Base-by-base conservation (phyloP, 2,888 invertebrate species). In the Scotopteryx bipunctaria region DNA sequence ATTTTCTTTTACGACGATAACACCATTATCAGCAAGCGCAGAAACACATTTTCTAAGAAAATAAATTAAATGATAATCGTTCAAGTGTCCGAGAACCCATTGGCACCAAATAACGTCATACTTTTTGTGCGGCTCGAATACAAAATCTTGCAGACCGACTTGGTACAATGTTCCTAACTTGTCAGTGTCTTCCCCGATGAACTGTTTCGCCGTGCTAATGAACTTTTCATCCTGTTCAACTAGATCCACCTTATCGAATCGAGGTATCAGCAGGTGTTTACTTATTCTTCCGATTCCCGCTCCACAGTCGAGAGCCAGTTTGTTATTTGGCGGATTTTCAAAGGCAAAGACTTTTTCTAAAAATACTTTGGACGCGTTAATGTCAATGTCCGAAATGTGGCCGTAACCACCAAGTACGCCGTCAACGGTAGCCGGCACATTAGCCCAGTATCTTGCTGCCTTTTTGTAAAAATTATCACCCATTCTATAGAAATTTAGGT, bases 31-130 rank as follows among this genome's bases (percentile, higher is more conserved):
- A 1, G 71, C 62, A 8, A 89, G 63, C 2, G 78, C 66, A 9
- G 64, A 55, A 16, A 97, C 86, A 76, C 95, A 94, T 55, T 92
- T 91, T 57, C 88, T 82, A 40, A 96, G 91, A 73, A 95, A 98
- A 13, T 90, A 78, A 15, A 97, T 83, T 31, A 99, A 91, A 86
- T 99, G 95, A 5, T 92, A 91, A 78, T 99, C 97, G 1, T 94
- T 95, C 35, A 99, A 86, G 78, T 98, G 95, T 0, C 96, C 95
- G 11, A 97, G 83, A 5, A 99, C 98, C 99, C 99, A 99, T 76
- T 99, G 99, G 67, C 95, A 94, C 99, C 99, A 99, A 66, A 99
- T 96, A 5, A 98, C 91, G 78, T 99, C 98, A 80, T 99, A 99
- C 57, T 92, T 93, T 25, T 91, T 88, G 54, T 92, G 90, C 0